Conservation (phyloP, 2,797 vertebrate species). For the Cossypha dichroa region DNA sequence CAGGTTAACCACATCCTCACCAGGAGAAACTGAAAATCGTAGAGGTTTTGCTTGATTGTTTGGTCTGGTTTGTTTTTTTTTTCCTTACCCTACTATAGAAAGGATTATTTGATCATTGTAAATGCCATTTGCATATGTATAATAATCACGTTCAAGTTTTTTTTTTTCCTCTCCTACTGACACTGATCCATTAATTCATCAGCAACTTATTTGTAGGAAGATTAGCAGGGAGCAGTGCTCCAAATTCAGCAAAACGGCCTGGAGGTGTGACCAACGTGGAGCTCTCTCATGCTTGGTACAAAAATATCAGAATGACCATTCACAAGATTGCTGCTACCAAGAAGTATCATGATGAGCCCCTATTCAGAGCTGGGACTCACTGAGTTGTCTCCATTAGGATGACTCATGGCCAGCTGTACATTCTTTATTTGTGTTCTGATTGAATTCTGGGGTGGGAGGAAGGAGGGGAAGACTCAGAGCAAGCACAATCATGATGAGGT, state of each 20-base stretch:
- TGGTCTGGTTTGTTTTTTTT: neutral
- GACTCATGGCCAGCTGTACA: neutral
- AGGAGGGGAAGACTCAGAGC: neutral
- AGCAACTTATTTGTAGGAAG: neutral
- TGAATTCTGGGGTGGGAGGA: neutral
- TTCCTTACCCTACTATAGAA: rapidly evolving
- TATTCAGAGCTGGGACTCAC: neutral
- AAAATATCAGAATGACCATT: neutral
- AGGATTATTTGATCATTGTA: neutral
- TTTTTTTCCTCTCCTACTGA: neutral
- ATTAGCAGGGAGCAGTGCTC: neutral
- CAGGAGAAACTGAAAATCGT: neutral
- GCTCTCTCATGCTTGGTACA: neutral
- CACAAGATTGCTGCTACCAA: neutral
- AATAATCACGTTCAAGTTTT: rapidly evolving
- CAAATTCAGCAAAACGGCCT: neutral
- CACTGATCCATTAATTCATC: neutral
- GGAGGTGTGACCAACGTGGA: neutral
- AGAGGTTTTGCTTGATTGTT: neutral
- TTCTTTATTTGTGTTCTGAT: neutral
- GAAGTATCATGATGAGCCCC: neutral
- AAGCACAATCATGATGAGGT: neutral
- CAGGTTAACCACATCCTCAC: neutral
- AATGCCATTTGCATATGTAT: neutral
- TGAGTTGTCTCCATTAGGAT: neutral